phyloP scores from a whole-genome alignment of 2,113 vertebrate genomes.

The Triplophysa siluroides region DNA sequence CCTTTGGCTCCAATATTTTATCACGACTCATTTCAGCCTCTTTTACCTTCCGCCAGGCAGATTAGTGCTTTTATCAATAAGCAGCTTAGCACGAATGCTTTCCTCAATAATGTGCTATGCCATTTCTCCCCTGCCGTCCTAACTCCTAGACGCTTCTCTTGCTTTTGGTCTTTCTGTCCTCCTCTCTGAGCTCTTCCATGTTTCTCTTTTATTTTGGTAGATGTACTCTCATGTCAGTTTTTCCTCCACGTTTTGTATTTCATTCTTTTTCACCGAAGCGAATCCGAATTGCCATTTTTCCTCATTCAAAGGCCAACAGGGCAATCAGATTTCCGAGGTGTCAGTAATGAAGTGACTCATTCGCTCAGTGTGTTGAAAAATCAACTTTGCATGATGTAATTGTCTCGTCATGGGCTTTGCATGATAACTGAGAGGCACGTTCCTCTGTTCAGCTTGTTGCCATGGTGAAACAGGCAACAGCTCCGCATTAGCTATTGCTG shows the following conservation, averaged over 20 bases:
- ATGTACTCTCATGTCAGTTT: background rate
- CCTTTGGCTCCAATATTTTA: constrained; percentile 77
- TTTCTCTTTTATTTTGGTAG: background rate
- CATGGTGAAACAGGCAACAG: constrained; percentile 43
- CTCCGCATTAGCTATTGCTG: constrained; percentile 14
- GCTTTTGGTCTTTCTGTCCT: constrained; percentile 49
- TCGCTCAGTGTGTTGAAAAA: constrained; percentile 40
- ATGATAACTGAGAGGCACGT: constrained; percentile 37
- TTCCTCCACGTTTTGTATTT: constrained; percentile 43
- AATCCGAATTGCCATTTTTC: background rate
- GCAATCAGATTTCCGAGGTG: constrained; percentile 32
- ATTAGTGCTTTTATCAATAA: constrained; percentile 84
- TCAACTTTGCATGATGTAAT: constrained; percentile 46
- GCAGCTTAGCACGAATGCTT: constrained; percentile 78
- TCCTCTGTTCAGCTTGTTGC: constrained; percentile 37
- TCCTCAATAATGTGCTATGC: constrained; percentile 76
- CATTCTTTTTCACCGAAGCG: constrained; percentile 26
- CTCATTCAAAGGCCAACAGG: constrained; percentile 15
- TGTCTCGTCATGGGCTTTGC: constrained; percentile 39
- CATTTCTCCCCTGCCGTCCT: constrained; percentile 63
- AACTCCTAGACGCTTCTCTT: constrained; percentile 61
- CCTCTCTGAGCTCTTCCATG: constrained; percentile 33
- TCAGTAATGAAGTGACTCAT: constrained; percentile 39
- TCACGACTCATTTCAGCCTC: constrained; percentile 72
- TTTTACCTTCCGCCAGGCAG: constrained; percentile 79